Base-by-base conservation (phyloP, 1,140 invertebrate genomes). In the Musca vetustissima region DNA sequence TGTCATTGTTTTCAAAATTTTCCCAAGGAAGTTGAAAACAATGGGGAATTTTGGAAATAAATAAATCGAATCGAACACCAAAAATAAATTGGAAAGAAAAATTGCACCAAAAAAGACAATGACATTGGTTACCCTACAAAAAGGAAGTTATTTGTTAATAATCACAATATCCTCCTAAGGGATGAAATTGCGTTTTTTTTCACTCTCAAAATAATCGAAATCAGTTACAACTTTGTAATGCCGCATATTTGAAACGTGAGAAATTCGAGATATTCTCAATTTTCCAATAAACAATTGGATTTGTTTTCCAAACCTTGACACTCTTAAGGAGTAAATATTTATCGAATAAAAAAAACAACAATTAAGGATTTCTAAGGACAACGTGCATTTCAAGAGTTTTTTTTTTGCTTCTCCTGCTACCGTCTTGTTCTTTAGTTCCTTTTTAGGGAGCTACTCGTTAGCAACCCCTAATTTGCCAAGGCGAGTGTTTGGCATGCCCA, bases 121-220 rank as follows among this genome's bases (percentile, higher is more conserved):
- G 36, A 43, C 36, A 43, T 43, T 43, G 36, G 36, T 43, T 43
- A 43, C 6, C 36, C 36, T 4, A 32, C 3, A 15, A 55, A 55
- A 15, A 55, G 53, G 53, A 55, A 55, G 53, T 55, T 55, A 25
- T 55, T 55, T 24, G 22, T 24, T 55, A 52, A 22, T 19, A 52
- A 19, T 55, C 53, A 24, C 21, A 55, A 13, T 8, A 55, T 55
- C 24, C 24, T 14, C 21, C 7, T 1, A 52, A 49, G 49, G 21
- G 13, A 52, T 52, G 17, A 55, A 55, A 43, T 43, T 13, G 36
- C 28, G 9, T 3, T 32, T n/a, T n/a, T n/a, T n/a, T 4, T 9
- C 3, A 32, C 28, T 32, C 28, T 9, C 28, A 9, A 32, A 32
- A 32, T 32, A 43, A 43, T 13, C 36, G 13, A 43, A 13, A 43